These are phyloP conservation scores for Fulica atra DNA, from an alignment of 2,113 vertebrate species.

Conservation along the genomic window DNA sequence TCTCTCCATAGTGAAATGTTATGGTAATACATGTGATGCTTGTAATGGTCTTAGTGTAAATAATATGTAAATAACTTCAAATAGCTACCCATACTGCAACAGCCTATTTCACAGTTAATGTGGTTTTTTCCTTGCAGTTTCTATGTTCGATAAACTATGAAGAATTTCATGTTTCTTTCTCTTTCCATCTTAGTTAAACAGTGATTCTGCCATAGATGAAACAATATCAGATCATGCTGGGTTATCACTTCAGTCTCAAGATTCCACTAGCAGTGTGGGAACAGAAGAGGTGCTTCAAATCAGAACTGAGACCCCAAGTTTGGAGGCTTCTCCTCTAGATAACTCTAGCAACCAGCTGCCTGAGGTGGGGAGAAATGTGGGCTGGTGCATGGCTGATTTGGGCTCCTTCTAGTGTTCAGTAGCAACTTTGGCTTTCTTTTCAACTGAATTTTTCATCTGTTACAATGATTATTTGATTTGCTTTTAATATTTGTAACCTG, in stretches of 20 bases:
- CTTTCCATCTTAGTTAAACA: conserved; percentile 83
- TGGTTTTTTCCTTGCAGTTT: background rate
- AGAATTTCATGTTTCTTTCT: background rate
- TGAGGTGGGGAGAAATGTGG: conserved; percentile 95
- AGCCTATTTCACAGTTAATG: background rate
- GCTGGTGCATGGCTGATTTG: conserved; percentile 88
- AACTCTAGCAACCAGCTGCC: conserved; percentile 96
- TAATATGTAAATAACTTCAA: background rate
- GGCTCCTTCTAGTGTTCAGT: conserved; percentile 82
- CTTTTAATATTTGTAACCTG: conserved; percentile 82
- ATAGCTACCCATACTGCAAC: background rate
- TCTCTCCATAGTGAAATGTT: background rate
- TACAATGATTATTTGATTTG: conserved; percentile 73
- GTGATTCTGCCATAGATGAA: conserved; percentile 87
- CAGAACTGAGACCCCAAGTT: conserved; percentile 86
- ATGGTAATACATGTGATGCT: background rate
- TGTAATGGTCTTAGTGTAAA: background rate
- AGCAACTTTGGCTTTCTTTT: conserved; percentile 61
- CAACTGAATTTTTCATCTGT: conserved; percentile 62
- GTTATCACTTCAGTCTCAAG: conserved; percentile 88
- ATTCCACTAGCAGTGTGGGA: conserved; percentile 87
- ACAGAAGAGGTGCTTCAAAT: conserved; percentile 86
- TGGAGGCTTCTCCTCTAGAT: conserved; percentile 92
- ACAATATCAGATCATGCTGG: conserved; percentile 86
- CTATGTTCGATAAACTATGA: background rate